phyloP scores from a whole-genome alignment of 2,888 invertebrate species.

The Pterostichus niger region DNA sequence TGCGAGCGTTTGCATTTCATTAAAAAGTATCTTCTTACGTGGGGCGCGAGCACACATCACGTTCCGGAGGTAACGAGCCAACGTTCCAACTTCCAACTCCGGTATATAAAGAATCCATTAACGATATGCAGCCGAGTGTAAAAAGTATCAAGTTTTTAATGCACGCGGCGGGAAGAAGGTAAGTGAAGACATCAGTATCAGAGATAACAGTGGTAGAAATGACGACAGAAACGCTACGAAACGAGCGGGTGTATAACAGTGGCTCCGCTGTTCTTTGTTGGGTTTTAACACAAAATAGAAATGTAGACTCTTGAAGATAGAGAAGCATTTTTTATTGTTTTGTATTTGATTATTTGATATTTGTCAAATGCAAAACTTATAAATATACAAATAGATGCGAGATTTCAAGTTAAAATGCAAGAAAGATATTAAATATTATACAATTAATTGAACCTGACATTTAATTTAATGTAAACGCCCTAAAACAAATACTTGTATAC shows the following conservation, averaged over 20 bases:
- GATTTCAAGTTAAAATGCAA: too few relatives aligned
- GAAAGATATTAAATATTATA: too few relatives aligned
- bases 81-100: constrained; percentile 20
- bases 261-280: background rate
- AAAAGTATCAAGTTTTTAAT: constrained; percentile 77
- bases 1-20: constrained; percentile 61
- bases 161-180: constrained; percentile 68
- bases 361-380: constrained; percentile 37
- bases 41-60: constrained; percentile 40
- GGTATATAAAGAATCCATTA: constrained; percentile 76
- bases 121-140: constrained; percentile 75
- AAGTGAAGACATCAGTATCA: constrained; percentile 51
- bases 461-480: too few relatives aligned
- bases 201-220: constrained; percentile 46
- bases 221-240: constrained; percentile 7
- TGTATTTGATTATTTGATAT: constrained; percentile 20
- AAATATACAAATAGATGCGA: background rate
- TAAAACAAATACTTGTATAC: too few relatives aligned
- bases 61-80: constrained; percentile 31
- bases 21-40: constrained; percentile 63
- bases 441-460: too few relatives aligned
- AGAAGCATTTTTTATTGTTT: background rate
- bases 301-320: background rate
- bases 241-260: background rate
- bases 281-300: background rate